phyloP scores from a whole-genome alignment of 2,797 vertebrate species.

The Ficedula albicollis region DNA sequence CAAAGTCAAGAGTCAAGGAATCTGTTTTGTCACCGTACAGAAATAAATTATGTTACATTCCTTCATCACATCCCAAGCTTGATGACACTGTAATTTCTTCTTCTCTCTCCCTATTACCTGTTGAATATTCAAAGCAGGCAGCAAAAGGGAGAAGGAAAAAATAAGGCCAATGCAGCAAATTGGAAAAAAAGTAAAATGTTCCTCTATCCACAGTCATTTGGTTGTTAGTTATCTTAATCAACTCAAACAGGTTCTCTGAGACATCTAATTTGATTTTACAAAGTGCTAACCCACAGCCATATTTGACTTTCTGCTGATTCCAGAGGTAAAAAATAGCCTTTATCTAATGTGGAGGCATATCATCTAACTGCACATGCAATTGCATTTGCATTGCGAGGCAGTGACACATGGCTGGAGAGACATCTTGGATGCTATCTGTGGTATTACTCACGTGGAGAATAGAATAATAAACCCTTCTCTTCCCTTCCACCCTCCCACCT shows the following conservation, averaged over 20 bases:
- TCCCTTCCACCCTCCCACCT: not conserved
- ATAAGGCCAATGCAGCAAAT: slow-evolving; percentile 25
- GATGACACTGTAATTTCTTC: not conserved
- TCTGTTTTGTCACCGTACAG: not conserved
- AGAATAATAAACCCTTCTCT: slow-evolving; percentile 50
- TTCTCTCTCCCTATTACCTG: not conserved
- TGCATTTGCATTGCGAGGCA: slow-evolving; percentile 24
- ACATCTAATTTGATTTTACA: slow-evolving; percentile 27
- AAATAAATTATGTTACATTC: not conserved
- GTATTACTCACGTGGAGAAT: slow-evolving; percentile 48
- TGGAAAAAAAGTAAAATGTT: slow-evolving; percentile 15
- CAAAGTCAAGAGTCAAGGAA: not conserved
- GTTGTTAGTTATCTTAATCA: slow-evolving; percentile 23
- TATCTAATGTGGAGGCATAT: slow-evolving; percentile 18
- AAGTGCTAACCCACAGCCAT: not conserved
- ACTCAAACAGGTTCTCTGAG: slow-evolving; percentile 3
- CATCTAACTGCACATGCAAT: slow-evolving; percentile 10
- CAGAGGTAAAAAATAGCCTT: slow-evolving; percentile 21
- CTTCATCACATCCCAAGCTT: not conserved
- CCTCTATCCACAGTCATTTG: slow-evolving; percentile 3
- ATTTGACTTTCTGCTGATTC: slow-evolving; percentile 48
- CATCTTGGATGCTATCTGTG: slow-evolving; percentile 46
- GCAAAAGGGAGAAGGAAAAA: slow-evolving; percentile 16
- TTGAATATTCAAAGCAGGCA: not conserved
- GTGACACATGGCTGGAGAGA: slow-evolving; percentile 30